Percentiles rank a stretch among this genome's conserved stretches.
Conservation (phyloP, 2,888 invertebrate genomes). For the Gastracanthus pulcherrimus region DNA sequence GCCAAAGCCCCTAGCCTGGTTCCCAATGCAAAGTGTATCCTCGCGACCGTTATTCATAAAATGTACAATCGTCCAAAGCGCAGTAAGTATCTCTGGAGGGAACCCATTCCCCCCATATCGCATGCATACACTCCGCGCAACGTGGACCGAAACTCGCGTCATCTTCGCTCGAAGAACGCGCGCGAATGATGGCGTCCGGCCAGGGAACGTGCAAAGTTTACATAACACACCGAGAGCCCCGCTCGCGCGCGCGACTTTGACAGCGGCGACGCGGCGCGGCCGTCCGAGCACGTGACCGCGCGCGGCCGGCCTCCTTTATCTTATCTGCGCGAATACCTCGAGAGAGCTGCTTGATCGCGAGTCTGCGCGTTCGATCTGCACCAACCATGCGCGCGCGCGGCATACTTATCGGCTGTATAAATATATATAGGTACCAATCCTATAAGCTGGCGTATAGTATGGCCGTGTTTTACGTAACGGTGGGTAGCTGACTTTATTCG, state of each 20-base stretch:
- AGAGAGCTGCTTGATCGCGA: slow-evolving; percentile 7
- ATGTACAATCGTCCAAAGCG: background rate
- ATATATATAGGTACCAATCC: too few species aligned
- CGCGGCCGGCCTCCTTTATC: slow-evolving; percentile 63
- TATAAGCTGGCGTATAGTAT: background rate
- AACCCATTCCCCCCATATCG: background rate
- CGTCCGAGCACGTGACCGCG: slow-evolving; percentile 68
- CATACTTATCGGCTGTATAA: background rate
- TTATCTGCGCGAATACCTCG: slow-evolving; percentile 68
- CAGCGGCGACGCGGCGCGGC: slow-evolving; percentile 64
- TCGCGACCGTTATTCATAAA: background rate
- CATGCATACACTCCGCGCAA: background rate
- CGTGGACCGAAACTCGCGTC: background rate
- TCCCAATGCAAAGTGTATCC: background rate
- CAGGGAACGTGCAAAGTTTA: slow-evolving; percentile 73
- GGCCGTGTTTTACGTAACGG: background rate
- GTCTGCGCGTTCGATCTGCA: background rate
- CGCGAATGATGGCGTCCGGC: slow-evolving; percentile 66
- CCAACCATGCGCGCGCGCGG: background rate
- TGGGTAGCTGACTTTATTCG: background rate
- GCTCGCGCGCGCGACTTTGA: slow-evolving; percentile 70
- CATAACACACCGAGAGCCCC: slow-evolving; percentile 69
- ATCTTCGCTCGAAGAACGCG: too few species aligned
- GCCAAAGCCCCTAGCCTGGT: too few species aligned
- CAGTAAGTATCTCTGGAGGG: background rate